Evolutionary conservation across 2,113 vertebrate species (phyloP), one percentile per base, ranked within the genome.

Genomic region (Eretmochelys imbricata): DNA sequence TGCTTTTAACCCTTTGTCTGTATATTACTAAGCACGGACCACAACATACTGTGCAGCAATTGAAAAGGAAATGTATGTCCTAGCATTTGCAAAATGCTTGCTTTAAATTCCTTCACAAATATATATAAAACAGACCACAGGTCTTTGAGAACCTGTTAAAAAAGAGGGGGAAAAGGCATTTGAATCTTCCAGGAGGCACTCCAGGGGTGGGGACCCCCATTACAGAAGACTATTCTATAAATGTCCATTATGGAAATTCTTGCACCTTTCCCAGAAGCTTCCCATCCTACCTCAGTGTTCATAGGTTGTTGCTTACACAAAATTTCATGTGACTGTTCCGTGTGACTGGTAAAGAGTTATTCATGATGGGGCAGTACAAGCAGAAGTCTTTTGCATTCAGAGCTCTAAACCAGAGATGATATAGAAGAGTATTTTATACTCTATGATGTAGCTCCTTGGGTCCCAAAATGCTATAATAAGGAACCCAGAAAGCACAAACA

Each of bases 1-100:
- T 54, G 82, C 90, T 87, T 54, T 93, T 88, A 93, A 91, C 93
- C 94, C 85, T 96, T 94, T 31, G 38, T 54, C 87, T 76, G 38
- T 51, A n/a, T 8, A 50, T 80, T n/a, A 55, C 46, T 51, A 38
- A 20, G 4, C 16, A 6, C 35, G 51, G 53, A 80, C 31, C 81
- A 55, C 49, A 84, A 88, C 8, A 12, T 29, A 16, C 20, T 29
- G 72, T 94, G 90, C 69, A 87, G 48, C 78, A 79, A 17, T 53
- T 46, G 38, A 29, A 69, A 51, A 65, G 19, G 20, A 65, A 85
- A 85, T 25, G 42, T 10, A 11, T 48, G 42, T 78, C 75, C 38
- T 48, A 27, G 75, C 25, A 78, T 29, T 78, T 78, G 25, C 75
- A 78, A 29, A 78, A 46, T 16, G 42, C 24, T 6, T 29, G 24